Percentiles rank a stretch among this genome's conserved stretches.
phyloP scores from a whole-genome alignment of 1,140 invertebrate species.

The Phymorhynchus buccinoides region DNA sequence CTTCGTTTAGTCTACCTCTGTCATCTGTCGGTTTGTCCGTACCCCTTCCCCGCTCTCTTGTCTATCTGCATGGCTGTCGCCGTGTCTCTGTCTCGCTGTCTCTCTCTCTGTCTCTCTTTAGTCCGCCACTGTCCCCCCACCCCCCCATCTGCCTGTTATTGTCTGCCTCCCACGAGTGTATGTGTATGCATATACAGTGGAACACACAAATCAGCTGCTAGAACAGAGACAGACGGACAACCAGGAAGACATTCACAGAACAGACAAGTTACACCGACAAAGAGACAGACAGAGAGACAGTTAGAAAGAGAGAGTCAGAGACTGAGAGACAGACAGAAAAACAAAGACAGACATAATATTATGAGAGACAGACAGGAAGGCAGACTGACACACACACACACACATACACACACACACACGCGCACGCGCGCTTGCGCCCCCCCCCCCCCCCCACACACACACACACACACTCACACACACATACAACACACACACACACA shows the following conservation, averaged over 20 bases:
- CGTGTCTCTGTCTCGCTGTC: too few relatives aligned
- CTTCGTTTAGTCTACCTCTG: too few relatives aligned
- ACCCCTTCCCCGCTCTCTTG: background rate
- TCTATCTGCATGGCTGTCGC: too few relatives aligned
- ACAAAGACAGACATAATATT: background rate
- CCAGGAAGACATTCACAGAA: background rate
- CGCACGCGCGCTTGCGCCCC: too few relatives aligned
- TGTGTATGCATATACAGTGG: background rate
- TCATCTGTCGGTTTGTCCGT: background rate
- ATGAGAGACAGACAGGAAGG: background rate
- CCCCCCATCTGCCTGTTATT: too few relatives aligned
- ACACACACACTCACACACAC: too few relatives aligned
- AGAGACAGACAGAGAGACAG: background rate
- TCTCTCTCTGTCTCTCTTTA: too few relatives aligned
- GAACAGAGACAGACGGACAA: background rate
- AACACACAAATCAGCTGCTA: background rate
- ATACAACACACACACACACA: too few relatives aligned
- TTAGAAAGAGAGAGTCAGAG: background rate
- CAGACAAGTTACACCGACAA: background rate
- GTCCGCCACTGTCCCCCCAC: too few relatives aligned
- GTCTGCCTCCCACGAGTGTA: too few relatives aligned
- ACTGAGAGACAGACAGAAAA: background rate
- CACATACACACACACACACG: slow-evolving; percentile 18
- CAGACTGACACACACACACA: background rate
- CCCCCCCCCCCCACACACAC: too few relatives aligned